Evolutionary conservation across 2,113 vertebrate genomes (phyloP), one percentile per base, ranked within the genome.

Genomic region (Platichthys stellatus): DNA sequence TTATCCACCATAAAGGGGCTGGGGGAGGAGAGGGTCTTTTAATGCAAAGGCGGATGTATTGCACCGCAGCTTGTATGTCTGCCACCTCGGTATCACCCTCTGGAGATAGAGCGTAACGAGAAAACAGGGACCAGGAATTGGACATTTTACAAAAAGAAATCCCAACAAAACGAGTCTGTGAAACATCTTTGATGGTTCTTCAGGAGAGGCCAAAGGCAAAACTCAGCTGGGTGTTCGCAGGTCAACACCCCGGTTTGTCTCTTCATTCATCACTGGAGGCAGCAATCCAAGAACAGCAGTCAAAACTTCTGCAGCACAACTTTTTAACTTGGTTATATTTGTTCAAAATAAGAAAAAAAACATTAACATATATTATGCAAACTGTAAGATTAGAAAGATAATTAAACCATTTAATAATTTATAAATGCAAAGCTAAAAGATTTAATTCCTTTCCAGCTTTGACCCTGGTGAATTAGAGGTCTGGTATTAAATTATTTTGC

Each of bases 401-500:
- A 3, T 43, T 86, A 63, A 14, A 72, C 1, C 49, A 17, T 49
- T 79, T n/a, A 75, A 82, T 83, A 63, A 88, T 88, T 71, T 51
- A 88, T 15, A 8, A 20, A 87, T 89, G 78, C 85, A 82, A 78
- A 84, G 66, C 24, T 69, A 28, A 77, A 43, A 31, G 56, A 64
- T 74, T 43, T 59, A 58, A 83, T 69, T 74, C 68, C 58, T 54
- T 35, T 63, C 64, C 78, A 56, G 51, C 23, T n/a, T 76, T 1
- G 2, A 56, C 83, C 74, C 83, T 6, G 6, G 73, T 51, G 74
- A 81, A 59, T 72, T 65, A 12, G 62, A 88, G 89, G 80, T 90
- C 73, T 65, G 59, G 14, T 68, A 49, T 69, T 78, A 81, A 82
- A 59, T 74, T 76, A 87, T 85, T 84, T 81, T 82, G 26, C 60